Evolutionary conservation across 2,888 invertebrate genomes (phyloP).

Genomic region (Pecten maximus): DNA sequence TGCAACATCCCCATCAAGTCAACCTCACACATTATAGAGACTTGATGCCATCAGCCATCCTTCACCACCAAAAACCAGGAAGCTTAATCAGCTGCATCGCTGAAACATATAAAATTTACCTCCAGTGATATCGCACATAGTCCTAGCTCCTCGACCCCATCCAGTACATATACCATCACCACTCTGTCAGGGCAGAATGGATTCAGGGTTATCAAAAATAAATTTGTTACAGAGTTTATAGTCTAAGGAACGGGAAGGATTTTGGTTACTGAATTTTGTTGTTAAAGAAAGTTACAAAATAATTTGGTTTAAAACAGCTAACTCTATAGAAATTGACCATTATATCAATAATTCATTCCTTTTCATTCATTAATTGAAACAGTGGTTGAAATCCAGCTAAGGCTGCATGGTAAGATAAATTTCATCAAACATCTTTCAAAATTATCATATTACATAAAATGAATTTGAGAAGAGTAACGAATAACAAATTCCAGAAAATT

Average conservation of each 20-base stretch:
- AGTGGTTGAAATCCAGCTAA: no score
- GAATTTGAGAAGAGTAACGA: no score
- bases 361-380: no score
- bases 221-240: not conserved
- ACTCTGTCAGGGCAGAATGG: not conserved
- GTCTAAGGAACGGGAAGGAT: not conserved
- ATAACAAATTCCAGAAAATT: no score
- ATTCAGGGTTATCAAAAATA: not conserved
- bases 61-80: conserved; percentile 22
- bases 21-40: conserved; percentile 26
- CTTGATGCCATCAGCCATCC: conserved; percentile 22
- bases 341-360: not conserved
- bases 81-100: conserved; percentile 29
- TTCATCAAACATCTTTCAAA: no score
- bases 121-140: not conserved
- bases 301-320: not conserved
- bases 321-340: not conserved
- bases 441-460: no score
- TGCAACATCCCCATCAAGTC: not conserved
- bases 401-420: no score
- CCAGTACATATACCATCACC: not conserved
- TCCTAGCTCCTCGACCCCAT: not conserved
- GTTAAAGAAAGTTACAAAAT: not conserved
- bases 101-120: conserved; percentile 33
- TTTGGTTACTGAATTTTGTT: not conserved